Base-by-base conservation (phyloP, 2,888 invertebrate species). In the Lithophane semibrunnea region DNA sequence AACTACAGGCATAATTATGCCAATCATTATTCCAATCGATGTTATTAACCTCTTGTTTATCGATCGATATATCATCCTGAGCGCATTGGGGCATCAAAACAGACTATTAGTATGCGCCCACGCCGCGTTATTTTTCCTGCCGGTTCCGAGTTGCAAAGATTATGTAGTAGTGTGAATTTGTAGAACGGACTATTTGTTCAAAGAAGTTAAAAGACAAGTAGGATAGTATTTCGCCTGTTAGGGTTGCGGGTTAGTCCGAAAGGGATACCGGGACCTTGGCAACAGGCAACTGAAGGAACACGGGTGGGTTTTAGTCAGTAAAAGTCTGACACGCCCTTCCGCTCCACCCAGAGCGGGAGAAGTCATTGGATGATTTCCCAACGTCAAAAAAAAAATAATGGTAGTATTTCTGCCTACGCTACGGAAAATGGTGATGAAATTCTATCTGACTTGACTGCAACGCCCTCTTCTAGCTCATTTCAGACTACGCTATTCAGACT, bases 31-130 rank as follows among this genome's bases (percentile, higher is more conserved):
- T 71, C 56, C 12, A 24, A 71, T 76, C 61, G 52, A 74, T 74
- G 85, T 82, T 71, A 74, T 71, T 83, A 71, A 76, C 85, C 83
- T 44, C 80, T 63, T 60, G 37, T 72, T 37, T 61, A 65, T 72
- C 71, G 71, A 77, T 81, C 56, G 79, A 72, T 81, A 82, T 63
- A 85, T 84, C 83, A 84, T 85, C 77, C 66, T 29, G 56, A 56
- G 76, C 65, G 58, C 88, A 78, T 75, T 81, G 82, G 80, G 75
- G 75, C 82, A 86, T 83, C 67, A 86, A 87, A 85, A 58, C 63
- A 80, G 76, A 70, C 74, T 29, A 88, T 88, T 81, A 82, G 47
- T 85, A 88, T 88, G 84, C 88, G 79, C 74, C 71, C 75, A 73
- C 70, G 18, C 58, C 65, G 75, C 75, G 70, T 76, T 79, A 16